Percentiles rank a stretch among this genome's conserved stretches.
phyloP scores from a whole-genome alignment of 2,888 invertebrate species.

The Ametastegia equiseti region DNA sequence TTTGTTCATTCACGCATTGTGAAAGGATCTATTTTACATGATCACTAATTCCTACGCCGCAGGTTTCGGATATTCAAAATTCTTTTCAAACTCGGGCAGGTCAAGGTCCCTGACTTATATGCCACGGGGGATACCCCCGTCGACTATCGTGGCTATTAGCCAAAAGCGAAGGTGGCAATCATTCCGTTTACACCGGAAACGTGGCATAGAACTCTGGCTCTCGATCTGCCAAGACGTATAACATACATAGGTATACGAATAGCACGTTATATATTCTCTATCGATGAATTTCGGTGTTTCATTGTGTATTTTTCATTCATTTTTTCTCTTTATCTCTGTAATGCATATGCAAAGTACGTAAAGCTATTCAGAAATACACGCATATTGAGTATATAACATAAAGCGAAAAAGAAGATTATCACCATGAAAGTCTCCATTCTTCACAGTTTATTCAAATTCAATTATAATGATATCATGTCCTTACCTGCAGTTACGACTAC shows the following conservation, averaged over 20 bases:
- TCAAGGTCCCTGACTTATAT: slow-evolving; percentile 4
- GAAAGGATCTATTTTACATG: not conserved
- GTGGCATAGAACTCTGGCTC: not conserved
- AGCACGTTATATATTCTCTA: not conserved
- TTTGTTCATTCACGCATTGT: not conserved
- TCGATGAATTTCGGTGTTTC: not conserved
- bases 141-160: slow-evolving; percentile 10
- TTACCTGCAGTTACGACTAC: not conserved
- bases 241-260: too few species aligned
- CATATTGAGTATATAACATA: too few species aligned
- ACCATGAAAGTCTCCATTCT: too few species aligned
- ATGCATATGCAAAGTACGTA: too few species aligned
- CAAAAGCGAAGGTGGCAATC: not conserved
- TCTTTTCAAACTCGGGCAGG: not conserved
- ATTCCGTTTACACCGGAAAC: slow-evolving; percentile 5
- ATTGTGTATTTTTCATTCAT: not conserved
- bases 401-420: too few species aligned
- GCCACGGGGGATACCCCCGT: not conserved
- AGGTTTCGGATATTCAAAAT: not conserved
- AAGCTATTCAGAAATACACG: not conserved
- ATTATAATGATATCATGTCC: not conserved
- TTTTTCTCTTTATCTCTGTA: not conserved
- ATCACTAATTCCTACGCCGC: not conserved
- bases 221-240: not conserved
- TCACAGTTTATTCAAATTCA: too few species aligned